These are phyloP conservation scores for Pyrrhosoma nymphula DNA, from an alignment of 2,888 invertebrate genomes.

Conservation along the genomic window DNA sequence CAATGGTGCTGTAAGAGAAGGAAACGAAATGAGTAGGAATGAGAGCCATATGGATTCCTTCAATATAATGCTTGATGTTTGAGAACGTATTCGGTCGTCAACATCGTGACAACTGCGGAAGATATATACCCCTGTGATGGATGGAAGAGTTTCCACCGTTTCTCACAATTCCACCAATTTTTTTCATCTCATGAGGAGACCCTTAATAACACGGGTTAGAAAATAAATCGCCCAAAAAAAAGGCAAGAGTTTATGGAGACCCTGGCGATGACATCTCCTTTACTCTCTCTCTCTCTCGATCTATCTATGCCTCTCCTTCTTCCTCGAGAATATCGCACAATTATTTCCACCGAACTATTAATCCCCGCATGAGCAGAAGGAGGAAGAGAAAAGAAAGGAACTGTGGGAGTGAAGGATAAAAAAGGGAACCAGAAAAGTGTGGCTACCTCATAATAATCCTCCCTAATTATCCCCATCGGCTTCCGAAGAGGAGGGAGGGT, in stretches of 20 bases:
- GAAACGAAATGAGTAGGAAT: too few species aligned
- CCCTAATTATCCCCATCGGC: slow-evolving; percentile 31
- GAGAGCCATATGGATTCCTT: too few species aligned
- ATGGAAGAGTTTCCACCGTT: neutral
- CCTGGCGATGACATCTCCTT: slow-evolving; percentile 7
- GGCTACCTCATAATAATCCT: slow-evolving; percentile 21
- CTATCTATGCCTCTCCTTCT: neutral
- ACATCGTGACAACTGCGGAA: neutral
- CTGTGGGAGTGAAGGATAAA: neutral
- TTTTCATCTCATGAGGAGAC: neutral
- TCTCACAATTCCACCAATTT: too few species aligned
- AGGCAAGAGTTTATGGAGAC: neutral
- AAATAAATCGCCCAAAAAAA: neutral
- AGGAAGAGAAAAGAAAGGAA: neutral
- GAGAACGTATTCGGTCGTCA: neutral
- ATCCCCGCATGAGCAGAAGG: neutral
- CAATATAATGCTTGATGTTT: neutral
- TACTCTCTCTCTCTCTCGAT: neutral
- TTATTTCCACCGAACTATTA: slow-evolving; percentile 16
- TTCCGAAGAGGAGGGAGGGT: neutral
- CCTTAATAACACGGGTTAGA: too few species aligned
- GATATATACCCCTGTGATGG: neutral
- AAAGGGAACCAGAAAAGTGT: neutral
- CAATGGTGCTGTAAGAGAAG: too few species aligned
- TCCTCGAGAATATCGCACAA: neutral